A percentile compares a stretch with the other conserved stretches of the same genome.
Conservation (phyloP, 92 coral and sea anemone genomes). For the Palythoa caribaeorum region DNA sequence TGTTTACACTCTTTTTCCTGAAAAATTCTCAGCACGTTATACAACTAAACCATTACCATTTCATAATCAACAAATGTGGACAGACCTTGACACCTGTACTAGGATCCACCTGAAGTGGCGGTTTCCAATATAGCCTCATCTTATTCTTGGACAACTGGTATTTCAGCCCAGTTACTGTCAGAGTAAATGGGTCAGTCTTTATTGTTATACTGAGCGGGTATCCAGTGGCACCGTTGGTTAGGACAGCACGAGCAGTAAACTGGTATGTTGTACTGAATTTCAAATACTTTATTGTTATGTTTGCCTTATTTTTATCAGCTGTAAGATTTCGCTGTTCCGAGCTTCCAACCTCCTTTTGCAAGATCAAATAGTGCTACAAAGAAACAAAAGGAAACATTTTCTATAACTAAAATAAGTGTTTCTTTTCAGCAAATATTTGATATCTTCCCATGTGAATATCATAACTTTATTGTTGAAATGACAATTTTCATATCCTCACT, state of each 20-base stretch:
- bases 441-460: too few species aligned
- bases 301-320: background rate
- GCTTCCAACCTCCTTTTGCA: slow-evolving; percentile 1
- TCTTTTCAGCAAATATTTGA: too few species aligned
- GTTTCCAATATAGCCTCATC: slow-evolving; percentile 15
- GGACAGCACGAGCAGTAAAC: slow-evolving; percentile 3
- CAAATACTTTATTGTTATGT: slow-evolving; percentile 2
- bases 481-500: too few species aligned
- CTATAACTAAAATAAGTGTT: too few species aligned
- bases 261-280: slow-evolving; percentile 22
- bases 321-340: background rate
- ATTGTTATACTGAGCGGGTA: background rate
- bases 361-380: slow-evolving; percentile 7
- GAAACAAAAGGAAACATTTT: too few species aligned
- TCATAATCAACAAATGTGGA: background rate
- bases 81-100: background rate
- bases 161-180: background rate
- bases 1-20: too few species aligned
- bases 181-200: background rate
- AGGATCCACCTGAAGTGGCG: slow-evolving; percentile 26
- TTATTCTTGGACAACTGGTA: background rate
- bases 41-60: too few species aligned
- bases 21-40: too few species aligned
- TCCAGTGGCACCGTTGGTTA: background rate
- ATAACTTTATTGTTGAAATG: too few species aligned